A percentile compares a stretch with the other conserved stretches of the same genome.
Evolutionary conservation across 2,797 vertebrate species (phyloP).

Genomic region (Pseudocheirus occidentalis): DNA sequence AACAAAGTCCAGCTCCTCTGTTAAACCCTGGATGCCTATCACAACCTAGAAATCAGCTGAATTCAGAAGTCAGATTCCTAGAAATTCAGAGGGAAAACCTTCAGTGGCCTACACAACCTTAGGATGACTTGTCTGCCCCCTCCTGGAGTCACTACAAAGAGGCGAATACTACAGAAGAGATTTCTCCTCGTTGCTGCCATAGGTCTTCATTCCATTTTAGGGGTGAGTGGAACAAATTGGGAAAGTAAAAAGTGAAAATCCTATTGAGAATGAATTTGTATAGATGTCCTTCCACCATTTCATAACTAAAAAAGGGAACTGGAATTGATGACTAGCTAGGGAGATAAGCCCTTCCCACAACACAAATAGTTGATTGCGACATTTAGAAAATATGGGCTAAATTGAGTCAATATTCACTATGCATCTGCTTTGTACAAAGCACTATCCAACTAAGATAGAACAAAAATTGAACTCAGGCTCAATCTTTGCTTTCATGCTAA

Average conservation of each 20-base stretch:
- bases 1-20: neutral
- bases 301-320: neutral
- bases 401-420: neutral
- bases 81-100: neutral
- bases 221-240: neutral
- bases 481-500: neutral
- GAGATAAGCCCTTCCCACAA: neutral
- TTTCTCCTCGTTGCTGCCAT: neutral
- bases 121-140: neutral
- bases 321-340: neutral
- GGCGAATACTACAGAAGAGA: neutral
- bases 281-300: neutral
- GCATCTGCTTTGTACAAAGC: neutral
- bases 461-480: neutral
- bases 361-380: neutral
- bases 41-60: neutral
- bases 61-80: neutral
- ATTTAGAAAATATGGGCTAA: neutral
- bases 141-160: neutral
- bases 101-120: neutral
- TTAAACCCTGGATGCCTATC: neutral
- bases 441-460: neutral
- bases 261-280: neutral
- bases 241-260: neutral
- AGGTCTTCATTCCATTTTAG: neutral